These are phyloP conservation scores for Pararge aegeria DNA, from an alignment of 1,140 invertebrate species.

Conservation along the genomic window DNA sequence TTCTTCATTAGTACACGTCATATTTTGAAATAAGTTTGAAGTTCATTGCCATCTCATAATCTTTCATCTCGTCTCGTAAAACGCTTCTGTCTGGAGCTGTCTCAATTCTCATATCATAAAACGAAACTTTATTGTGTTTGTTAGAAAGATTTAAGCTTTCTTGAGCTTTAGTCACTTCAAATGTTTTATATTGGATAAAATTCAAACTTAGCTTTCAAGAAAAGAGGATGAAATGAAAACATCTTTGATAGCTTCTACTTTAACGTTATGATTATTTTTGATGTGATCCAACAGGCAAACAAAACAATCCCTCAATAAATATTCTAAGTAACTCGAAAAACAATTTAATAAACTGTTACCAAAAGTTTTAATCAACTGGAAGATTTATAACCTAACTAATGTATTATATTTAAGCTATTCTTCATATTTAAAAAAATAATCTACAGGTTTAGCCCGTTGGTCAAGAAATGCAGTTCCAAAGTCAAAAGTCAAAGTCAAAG, in stretches of 20 bases:
- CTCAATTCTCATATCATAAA: not conserved
- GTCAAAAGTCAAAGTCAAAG: too few relatives aligned
- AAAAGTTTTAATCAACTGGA: too few relatives aligned
- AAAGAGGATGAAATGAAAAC: not conserved
- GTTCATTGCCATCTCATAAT: conserved; percentile 31
- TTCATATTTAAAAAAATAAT: too few relatives aligned
- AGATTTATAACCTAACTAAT: too few relatives aligned
- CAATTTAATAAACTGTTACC: too few relatives aligned
- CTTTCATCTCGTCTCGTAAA: conserved; percentile 24
- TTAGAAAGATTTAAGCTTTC: conserved; percentile 5
- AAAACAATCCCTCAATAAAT: too few relatives aligned
- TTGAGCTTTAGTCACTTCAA: not conserved
- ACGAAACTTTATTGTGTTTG: conserved; percentile 7
- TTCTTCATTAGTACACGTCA: conserved; percentile 25
- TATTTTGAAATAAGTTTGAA: conserved; percentile 25
- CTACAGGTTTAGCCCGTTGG: too few relatives aligned
- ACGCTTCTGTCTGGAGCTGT: conserved; percentile 17
- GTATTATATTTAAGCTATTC: too few relatives aligned
- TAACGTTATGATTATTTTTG: too few relatives aligned
- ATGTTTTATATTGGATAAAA: not conserved
- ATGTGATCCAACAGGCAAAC: too few relatives aligned
- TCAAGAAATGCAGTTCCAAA: too few relatives aligned
- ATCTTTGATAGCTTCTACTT: not conserved
- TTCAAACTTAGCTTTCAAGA: not conserved
- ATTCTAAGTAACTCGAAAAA: too few relatives aligned